Conservation (phyloP, 2,888 invertebrate genomes). For the Pteria penguin region DNA sequence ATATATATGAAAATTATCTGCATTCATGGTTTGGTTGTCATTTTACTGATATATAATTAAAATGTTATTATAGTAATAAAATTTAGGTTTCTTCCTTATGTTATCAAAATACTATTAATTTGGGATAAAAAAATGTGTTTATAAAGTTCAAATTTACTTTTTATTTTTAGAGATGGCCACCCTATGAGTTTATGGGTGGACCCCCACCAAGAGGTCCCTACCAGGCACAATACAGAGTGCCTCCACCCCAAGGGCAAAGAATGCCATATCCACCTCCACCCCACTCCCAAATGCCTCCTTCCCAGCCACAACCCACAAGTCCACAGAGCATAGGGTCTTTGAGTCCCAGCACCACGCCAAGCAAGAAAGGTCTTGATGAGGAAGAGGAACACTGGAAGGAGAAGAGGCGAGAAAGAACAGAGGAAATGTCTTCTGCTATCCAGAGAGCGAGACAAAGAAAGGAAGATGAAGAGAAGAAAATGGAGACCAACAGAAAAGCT, state of each 20-base stretch:
- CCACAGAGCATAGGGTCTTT: slow-evolving; percentile 29
- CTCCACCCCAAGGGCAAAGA: slow-evolving; percentile 63
- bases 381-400: slow-evolving; percentile 87
- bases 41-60: too few species aligned
- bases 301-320: slow-evolving; percentile 25
- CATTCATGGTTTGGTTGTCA: too few species aligned
- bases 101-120: too few species aligned
- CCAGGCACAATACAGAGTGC: slow-evolving; percentile 74
- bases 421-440: slow-evolving; percentile 84
- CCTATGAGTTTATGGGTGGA: slow-evolving; percentile 72
- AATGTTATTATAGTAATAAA: too few species aligned
- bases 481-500: slow-evolving; percentile 80
- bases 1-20: too few species aligned
- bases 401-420: slow-evolving; percentile 84
- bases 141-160: too few species aligned
- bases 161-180: slow-evolving; percentile 66
- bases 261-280: slow-evolving; percentile 35
- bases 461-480: slow-evolving; percentile 90
- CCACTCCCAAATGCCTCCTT: slow-evolving; percentile 34
- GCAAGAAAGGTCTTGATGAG: slow-evolving; percentile 57
- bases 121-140: too few species aligned
- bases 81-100: too few species aligned
- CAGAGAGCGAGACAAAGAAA: slow-evolving; percentile 90
- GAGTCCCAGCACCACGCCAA: slow-evolving; percentile 49
- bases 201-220: slow-evolving; percentile 66